Evolutionary conservation across 2,888 invertebrate genomes (phyloP), one percentile per base, ranked within the genome.

Genomic region (Drosophila monieri): DNA sequence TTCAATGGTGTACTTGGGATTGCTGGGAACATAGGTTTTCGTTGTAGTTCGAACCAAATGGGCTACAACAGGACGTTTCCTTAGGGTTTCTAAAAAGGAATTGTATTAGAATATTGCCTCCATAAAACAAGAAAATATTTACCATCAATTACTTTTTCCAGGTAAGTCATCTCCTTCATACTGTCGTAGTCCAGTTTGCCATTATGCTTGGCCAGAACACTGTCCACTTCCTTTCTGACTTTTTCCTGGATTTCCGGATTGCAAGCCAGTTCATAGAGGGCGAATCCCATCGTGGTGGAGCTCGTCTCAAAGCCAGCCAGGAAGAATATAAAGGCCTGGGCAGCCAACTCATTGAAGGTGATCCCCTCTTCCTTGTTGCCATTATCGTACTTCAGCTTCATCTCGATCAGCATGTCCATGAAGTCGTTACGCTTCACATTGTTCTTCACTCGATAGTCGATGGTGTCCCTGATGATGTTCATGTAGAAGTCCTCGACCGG

Each of bases 221-320:
- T 70, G 14, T 90, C 85, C 5, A 93, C 88, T 80, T 93, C 93
- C 3, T 86, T 72, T 5, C 92, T 80, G 1, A 91, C 76, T 52
- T 87, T 91, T 1, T 91, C 83, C 73, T 93, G 93, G 1, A 92
- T 73, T 0, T 92, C 90, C 9, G 88, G 90, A 77, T 93, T 89
- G 6, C 87, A 72, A 0, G 93, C 92, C 49, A 94, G 76, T 76
- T 93, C 92, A 60, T 92, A 93, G 1, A 93, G 73, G 1, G 91
- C 91, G 68, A 92, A 93, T 12, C 91, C 90, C 81, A 93, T 90
- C 0, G 92, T 91, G 0, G 92, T 90, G 0, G 92, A 90, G 0
- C 93, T 93, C 0, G 93, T 93, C 79, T 93, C 93, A 43, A 92
- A 93, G 1, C 94, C 93, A 41, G 93, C 94, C 1, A 88, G 62